phyloP scores from a whole-genome alignment of 2,797 vertebrate genomes.

The Falco berigora region DNA sequence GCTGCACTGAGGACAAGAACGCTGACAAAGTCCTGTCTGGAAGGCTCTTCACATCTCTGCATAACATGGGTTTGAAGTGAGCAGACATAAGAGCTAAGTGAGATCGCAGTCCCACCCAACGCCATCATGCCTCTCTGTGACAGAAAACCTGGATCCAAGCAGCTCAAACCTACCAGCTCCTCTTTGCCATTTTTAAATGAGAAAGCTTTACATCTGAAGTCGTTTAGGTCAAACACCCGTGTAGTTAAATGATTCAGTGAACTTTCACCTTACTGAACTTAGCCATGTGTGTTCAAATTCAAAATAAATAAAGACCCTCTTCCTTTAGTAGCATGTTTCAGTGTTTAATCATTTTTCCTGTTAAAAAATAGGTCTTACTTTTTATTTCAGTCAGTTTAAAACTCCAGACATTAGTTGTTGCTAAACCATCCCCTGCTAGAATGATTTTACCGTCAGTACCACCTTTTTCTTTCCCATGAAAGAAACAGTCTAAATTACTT shows the following conservation, averaged over 20 bases:
- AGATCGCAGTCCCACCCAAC: not conserved
- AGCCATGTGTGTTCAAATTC: not conserved
- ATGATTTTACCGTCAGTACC: not conserved
- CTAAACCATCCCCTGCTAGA: not conserved
- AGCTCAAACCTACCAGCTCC: not conserved
- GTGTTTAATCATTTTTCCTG: not conserved
- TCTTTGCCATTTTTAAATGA: not conserved
- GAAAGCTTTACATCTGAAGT: not conserved
- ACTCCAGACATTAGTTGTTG: not conserved
- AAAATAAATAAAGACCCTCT: not conserved
- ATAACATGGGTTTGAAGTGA: rapidly evolving
- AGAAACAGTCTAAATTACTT: not conserved
- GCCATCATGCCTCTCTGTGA: not conserved
- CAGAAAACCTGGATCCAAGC: not conserved
- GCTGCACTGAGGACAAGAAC: not conserved
- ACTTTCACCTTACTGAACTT: not conserved
- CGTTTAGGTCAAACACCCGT: not conserved
- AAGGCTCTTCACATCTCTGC: not conserved
- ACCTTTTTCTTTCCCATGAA: not conserved
- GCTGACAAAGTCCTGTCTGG: not conserved
- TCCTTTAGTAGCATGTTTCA: not conserved
- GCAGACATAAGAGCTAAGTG: not conserved
- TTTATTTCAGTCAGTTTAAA: not conserved
- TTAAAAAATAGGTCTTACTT: not conserved
- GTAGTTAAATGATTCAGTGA: not conserved